A percentile compares a stretch with the other conserved stretches of the same genome.
Conservation (phyloP, 2,797 vertebrate genomes). For the Myotis myotis region DNA sequence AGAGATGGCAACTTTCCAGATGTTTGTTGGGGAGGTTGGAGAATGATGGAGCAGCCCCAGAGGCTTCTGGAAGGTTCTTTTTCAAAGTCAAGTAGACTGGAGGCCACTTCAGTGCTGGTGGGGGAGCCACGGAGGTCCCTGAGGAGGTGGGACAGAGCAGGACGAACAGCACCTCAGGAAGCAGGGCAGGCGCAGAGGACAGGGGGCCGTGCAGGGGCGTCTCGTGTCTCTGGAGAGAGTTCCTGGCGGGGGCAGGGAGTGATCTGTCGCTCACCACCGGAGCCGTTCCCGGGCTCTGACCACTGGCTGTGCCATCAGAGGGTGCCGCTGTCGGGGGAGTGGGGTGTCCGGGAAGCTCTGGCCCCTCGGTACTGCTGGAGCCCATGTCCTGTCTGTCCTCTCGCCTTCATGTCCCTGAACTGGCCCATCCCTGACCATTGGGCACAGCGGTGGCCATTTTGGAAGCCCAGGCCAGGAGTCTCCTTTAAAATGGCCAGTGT, state of each 20-base stretch:
- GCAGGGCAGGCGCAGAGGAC: background rate
- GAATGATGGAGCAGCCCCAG: background rate
- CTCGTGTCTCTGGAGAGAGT: background rate
- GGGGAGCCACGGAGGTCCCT: background rate
- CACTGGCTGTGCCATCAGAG: background rate
- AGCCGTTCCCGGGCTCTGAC: background rate
- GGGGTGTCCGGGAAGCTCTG: background rate
- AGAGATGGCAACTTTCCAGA: background rate
- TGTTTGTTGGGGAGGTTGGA: background rate
- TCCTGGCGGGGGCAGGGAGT: background rate
- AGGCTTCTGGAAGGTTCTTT: background rate
- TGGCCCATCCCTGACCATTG: background rate
- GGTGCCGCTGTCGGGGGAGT: background rate
- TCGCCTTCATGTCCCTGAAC: background rate
- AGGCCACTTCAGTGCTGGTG: background rate
- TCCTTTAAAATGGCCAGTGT: background rate
- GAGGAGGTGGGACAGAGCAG: background rate
- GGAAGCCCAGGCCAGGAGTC: background rate
- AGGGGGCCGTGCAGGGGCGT: background rate
- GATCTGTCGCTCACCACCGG: fast-evolving
- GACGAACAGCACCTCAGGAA: fast-evolving
- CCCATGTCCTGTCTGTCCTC: background rate
- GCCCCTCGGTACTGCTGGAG: background rate
- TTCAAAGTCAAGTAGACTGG: background rate
- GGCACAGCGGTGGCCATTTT: background rate